Base-by-base conservation (phyloP, 2,797 vertebrate species). In the Pitangus sulphuratus region DNA sequence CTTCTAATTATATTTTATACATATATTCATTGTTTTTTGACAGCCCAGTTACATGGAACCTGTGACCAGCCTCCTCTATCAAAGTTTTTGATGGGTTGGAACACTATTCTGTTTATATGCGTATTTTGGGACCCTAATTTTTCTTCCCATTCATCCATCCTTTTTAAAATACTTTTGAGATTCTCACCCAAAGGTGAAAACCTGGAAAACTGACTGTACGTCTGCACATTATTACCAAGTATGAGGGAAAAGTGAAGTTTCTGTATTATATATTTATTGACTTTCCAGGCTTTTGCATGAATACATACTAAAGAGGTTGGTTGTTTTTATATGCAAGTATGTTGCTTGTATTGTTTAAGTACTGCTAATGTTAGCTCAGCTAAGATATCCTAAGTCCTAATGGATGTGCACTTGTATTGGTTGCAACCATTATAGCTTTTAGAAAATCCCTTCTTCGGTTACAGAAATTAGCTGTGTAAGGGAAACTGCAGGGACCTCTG, bases 91-190 rank as follows among this genome's bases (percentile, higher is more conserved):
- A n/a, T 68, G 20, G 18, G 11, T 42, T 72, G 6, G 33, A 12
- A 75, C 15, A 48, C 17, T 79, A 40, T 58, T 68, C 78, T 6
- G 4, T 66, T 74, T 65, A 45, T 30, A 66, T 1, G 8, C n/a
- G 19, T 24, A 28, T 28, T 22, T 61, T 0, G 0, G 2, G 6
- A 1, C 7, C 5, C 13, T 33, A 47, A 2, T 78, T 72, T 76
- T 85, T 22, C 19, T 93, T 35, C 13, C 28, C 8, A 28, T 56
- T 86, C n/a, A 69, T 33, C 22, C 68, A 8, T 50, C n/a, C 3
- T 26, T 58, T 90, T 22, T 0, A 2, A 86, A 87, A 78, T 65
- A 56, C 25, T 84, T 92, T 66, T 77, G n/a, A 83, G 25, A 80
- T 77, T 40, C 12, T 51, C 33, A 74, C 4, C 20, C 61, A 24